phyloP scores from a whole-genome alignment of 2,888 invertebrate species.

The Apantesis nais region DNA sequence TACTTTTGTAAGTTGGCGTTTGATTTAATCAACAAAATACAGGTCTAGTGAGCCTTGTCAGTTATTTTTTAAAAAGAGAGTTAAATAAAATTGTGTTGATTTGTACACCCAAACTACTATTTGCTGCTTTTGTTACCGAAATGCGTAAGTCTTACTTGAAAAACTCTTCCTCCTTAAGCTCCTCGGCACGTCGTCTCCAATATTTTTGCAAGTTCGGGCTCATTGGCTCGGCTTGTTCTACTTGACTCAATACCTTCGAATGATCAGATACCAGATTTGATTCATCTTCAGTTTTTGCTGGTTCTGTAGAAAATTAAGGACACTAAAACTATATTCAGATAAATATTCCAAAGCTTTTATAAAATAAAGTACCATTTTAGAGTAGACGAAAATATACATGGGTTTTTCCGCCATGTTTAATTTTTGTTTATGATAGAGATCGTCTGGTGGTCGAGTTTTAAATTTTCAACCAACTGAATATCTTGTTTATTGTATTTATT shows the following conservation, averaged over 20 bases:
- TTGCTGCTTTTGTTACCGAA: not conserved
- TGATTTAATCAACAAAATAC: not conserved
- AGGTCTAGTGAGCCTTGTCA: not conserved
- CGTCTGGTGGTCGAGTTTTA: too few species aligned
- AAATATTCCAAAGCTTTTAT: not conserved
- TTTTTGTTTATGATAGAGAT: too few species aligned
- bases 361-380: not conserved
- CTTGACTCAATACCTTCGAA: slow-evolving; percentile 47
- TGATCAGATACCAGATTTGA: slow-evolving; percentile 53
- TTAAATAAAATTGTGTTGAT: too few species aligned
- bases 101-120: too few species aligned
- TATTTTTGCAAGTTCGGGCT: slow-evolving; percentile 64
- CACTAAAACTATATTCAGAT: not conserved
- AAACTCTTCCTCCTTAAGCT: slow-evolving; percentile 71
- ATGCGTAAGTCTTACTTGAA: slow-evolving; percentile 57
- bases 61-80: too few species aligned
- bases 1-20: not conserved
- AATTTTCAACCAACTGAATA: too few species aligned
- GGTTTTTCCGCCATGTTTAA: too few species aligned
- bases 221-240: slow-evolving; percentile 56
- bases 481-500: not conserved
- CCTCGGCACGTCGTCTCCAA: slow-evolving; percentile 73
- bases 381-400: not conserved
- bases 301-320: not conserved
- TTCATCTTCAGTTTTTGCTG: not conserved